Percentiles rank a stretch among this genome's conserved stretches.
Evolutionary conservation across 92 coral and sea anemone genomes (phyloP).

Genomic region (Porites evermanni): DNA sequence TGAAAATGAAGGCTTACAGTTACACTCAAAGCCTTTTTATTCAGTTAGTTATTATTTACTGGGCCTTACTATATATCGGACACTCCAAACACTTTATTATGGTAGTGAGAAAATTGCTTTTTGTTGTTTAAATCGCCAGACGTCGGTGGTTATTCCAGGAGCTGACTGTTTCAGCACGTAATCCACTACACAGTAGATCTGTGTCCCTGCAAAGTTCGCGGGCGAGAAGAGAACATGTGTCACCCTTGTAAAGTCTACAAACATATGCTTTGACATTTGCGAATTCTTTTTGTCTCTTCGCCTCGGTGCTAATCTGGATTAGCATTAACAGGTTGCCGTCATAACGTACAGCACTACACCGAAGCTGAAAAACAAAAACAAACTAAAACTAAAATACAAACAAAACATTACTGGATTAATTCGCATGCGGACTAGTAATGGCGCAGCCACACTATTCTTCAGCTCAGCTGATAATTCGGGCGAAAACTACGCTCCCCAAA

Average conservation of each 20-base stretch:
- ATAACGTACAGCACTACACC: background rate
- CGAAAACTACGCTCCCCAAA: no score
- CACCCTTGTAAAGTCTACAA: background rate
- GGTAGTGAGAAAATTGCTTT: background rate
- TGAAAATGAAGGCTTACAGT: no score
- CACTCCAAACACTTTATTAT: no score
- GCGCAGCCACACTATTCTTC: no score
- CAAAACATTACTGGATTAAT: background rate
- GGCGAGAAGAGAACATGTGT: background rate
- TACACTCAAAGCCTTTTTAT: no score
- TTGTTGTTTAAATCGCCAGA: background rate
- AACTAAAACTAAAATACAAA: background rate
- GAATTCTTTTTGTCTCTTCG: background rate
- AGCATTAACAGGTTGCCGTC: background rate
- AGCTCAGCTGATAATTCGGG: no score
- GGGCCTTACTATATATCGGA: no score
- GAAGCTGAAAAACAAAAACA: background rate
- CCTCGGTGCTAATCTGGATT: background rate
- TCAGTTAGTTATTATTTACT: no score
- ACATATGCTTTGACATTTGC: background rate
- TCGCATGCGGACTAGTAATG: no score
- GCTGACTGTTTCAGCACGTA: background rate
- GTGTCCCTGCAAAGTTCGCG: no score
- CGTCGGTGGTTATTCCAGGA: no score
- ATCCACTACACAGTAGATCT: no score